Evolutionary conservation across 2,113 vertebrate genomes (phyloP).

Genomic region (Peromyscus polionotus): DNA sequence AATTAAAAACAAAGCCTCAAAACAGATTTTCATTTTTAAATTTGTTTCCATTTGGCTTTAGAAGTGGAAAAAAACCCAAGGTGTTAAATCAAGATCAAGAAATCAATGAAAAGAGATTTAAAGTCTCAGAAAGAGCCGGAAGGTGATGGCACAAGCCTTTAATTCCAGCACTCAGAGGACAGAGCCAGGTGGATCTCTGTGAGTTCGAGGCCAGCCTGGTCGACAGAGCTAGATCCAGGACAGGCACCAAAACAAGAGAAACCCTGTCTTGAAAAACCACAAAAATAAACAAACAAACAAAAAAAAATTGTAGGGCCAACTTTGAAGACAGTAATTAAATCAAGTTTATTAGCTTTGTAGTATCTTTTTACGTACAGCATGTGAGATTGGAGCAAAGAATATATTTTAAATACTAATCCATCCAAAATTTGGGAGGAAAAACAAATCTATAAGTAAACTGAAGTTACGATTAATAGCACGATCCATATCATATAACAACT

Average conservation of each 20-base stretch:
- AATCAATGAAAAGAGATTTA: constrained; percentile 42
- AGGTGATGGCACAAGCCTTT: background rate
- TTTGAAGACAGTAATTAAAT: constrained; percentile 51
- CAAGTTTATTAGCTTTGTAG: constrained; percentile 43
- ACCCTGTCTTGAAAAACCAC: background rate
- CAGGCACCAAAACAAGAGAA: background rate
- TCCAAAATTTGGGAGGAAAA: constrained; percentile 21
- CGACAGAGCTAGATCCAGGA: background rate
- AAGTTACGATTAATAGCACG: constrained; percentile 39
- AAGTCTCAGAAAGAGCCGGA: background rate
- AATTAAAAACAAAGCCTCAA: background rate
- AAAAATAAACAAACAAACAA: no score
- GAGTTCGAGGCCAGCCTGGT: background rate
- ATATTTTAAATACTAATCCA: constrained; percentile 54
- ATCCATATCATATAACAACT: constrained; percentile 37
- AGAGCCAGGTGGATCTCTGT: background rate
- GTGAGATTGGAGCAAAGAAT: background rate
- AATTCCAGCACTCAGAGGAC: background rate
- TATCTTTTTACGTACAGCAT: background rate
- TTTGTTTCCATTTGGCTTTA: background rate
- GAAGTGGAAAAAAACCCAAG: background rate
- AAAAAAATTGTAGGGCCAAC: background rate
- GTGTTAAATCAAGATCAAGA: constrained; percentile 29
- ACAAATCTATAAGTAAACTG: background rate
- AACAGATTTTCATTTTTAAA: background rate